These are phyloP conservation scores for Dicaeum eximium DNA, from an alignment of 2,113 vertebrate genomes.

Conservation along the genomic window DNA sequence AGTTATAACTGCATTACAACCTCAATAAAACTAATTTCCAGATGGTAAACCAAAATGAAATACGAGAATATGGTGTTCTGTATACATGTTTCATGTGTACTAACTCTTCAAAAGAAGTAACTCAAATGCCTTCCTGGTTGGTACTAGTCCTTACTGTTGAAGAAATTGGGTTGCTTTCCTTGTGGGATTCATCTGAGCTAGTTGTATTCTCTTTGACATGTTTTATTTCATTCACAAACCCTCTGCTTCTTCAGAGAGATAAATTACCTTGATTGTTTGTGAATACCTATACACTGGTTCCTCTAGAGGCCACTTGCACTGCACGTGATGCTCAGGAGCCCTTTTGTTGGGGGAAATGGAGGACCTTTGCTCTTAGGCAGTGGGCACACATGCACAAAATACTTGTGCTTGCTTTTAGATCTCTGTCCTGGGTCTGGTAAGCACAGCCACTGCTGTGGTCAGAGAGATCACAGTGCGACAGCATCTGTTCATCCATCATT, in stretches of 20 bases:
- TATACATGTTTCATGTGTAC: neutral
- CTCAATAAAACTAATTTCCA: neutral
- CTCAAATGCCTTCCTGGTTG: neutral
- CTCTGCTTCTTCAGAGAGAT: neutral
- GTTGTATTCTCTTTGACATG: neutral
- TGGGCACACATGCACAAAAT: neutral
- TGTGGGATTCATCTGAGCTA: neutral
- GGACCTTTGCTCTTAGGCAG: neutral
- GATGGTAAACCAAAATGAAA: neutral
- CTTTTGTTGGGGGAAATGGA: neutral
- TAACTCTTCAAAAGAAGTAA: neutral
- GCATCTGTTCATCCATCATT: conserved; percentile 19
- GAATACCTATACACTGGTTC: neutral
- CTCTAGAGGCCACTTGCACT: neutral
- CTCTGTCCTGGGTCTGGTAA: neutral
- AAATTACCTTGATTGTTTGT: neutral
- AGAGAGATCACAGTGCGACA: neutral
- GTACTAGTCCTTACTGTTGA: neutral
- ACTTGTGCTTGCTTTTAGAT: neutral
- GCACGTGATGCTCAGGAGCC: neutral
- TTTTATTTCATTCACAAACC: neutral
- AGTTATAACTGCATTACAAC: neutral
- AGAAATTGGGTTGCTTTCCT: neutral
- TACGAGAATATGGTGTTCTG: neutral
- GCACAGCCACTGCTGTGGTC: neutral